A percentile compares a stretch with the other conserved stretches of the same genome.
These are phyloP conservation scores for Cyanocitta stelleri DNA, from an alignment of 2,113 vertebrate genomes.

Conservation along the genomic window DNA sequence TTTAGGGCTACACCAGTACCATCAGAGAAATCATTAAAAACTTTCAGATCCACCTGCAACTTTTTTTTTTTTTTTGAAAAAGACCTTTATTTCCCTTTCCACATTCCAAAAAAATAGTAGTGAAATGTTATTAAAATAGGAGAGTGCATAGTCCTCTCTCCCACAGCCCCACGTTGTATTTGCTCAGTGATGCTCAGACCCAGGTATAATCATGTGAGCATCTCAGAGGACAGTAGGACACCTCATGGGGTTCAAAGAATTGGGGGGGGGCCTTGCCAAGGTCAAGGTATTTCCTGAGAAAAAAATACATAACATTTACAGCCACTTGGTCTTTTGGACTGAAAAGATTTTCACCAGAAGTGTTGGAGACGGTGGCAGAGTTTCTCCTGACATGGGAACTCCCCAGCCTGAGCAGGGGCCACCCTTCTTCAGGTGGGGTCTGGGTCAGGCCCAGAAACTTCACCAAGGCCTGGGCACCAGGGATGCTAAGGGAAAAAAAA, in stretches of 20 bases:
- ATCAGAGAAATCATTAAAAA: not conserved
- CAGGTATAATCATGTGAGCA: not conserved
- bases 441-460: not conserved
- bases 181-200: not conserved
- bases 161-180: not conserved
- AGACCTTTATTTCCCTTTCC: conserved; percentile 3
- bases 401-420: not conserved
- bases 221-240: not conserved
- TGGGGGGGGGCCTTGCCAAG: not conserved
- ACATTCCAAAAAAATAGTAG: not conserved
- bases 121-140: conserved; percentile 24
- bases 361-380: not conserved
- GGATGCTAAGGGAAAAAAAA: not conserved
- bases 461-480: not conserved
- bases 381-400: not conserved
- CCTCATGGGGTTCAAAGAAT: not conserved
- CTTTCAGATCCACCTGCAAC: not conserved
- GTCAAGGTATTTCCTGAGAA: not conserved
- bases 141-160: not conserved
- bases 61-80: not conserved
- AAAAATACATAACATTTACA: not conserved
- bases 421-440: not conserved
- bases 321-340: not conserved
- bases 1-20: not conserved
- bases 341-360: not conserved